Conservation (phyloP, 2,113 vertebrate species). For the Crotalus viridis region DNA sequence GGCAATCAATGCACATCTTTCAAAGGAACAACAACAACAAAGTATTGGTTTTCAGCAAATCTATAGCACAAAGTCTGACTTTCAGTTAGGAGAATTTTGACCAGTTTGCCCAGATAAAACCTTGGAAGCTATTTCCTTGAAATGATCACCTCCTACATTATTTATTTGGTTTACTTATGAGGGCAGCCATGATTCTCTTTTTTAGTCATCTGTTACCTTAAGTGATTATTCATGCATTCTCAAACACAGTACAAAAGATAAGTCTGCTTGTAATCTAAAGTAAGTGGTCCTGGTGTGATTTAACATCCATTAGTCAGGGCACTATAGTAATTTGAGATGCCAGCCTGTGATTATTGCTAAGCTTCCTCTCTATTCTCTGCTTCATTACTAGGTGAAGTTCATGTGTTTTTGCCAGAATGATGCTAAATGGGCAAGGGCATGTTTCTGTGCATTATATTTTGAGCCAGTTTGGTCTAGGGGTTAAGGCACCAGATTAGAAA, state of each 20-base stretch:
- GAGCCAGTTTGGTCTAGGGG: background rate
- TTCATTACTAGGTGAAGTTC: background rate
- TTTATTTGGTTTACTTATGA: conserved; percentile 2
- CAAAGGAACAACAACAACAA: background rate
- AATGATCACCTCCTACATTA: background rate
- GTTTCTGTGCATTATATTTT: background rate
- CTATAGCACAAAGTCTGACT: background rate
- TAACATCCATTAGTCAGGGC: background rate
- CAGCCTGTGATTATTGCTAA: background rate
- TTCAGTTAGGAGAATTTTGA: background rate
- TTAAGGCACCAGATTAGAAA: background rate
- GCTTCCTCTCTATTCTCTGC: background rate
- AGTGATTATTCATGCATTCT: conserved; percentile 7
- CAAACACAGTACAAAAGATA: background rate
- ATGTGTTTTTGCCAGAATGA: background rate
- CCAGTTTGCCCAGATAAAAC: background rate
- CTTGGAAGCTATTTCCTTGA: background rate
- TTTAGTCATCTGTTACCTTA: background rate
- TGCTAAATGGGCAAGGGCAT: background rate
- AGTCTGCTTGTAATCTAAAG: conserved; percentile 1
- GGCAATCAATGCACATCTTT: background rate
- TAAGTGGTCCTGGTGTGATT: conserved; percentile 5
- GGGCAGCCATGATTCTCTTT: background rate
- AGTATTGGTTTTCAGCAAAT: background rate
- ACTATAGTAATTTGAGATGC: background rate